Base-by-base conservation (phyloP, 1,140 invertebrate species). In the Penaeus chinensis region DNA sequence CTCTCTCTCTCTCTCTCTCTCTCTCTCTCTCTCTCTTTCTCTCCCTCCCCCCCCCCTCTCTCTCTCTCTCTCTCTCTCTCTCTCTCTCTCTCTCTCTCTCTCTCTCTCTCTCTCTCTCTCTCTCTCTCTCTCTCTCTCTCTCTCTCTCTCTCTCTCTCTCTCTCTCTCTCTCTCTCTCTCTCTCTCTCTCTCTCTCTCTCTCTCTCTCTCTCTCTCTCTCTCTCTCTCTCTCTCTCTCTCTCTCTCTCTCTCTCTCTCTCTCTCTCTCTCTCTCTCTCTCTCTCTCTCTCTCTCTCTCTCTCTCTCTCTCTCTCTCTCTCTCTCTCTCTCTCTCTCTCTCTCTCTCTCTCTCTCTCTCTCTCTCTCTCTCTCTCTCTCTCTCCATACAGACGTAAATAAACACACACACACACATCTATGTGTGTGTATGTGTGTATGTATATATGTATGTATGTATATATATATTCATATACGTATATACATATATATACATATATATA, bases 21-120 rank as follows among this genome's bases (percentile, higher is more conserved):
- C 63, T 65, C n/a, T n/a, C n/a, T n/a, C 63, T 18, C 63, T 16
- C 63, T 16, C 63, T 65, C n/a, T n/a, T 65, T n/a, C 63, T 18
- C 63, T 16, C n/a, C 63, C 63, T 65, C 63, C 63, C n/a, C 63
- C 63, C n/a, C 63, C 63, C n/a, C 16, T n/a, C n/a, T n/a, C 63
- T 65, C 63, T 16, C 63, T n/a, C n/a, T n/a, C 63, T 65, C 63
- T 65, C n/a, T n/a, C 63, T 65, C 63, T n/a, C n/a, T n/a, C 63
- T 65, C 63, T n/a, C n/a, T 65, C 63, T 65, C 63, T 65, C n/a
- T n/a, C 63, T 16, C 63, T n/a, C n/a, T n/a, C n/a, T 65, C 63
- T n/a, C 16, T n/a, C 63, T 65, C 63, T n/a, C n/a, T n/a, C n/a
- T 65, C 63, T n/a, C n/a, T n/a, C 63, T 65, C 63, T n/a, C n/a